Base-by-base conservation (phyloP, 2,797 vertebrate species). In the Ctenochaetus hawaiiensis region DNA sequence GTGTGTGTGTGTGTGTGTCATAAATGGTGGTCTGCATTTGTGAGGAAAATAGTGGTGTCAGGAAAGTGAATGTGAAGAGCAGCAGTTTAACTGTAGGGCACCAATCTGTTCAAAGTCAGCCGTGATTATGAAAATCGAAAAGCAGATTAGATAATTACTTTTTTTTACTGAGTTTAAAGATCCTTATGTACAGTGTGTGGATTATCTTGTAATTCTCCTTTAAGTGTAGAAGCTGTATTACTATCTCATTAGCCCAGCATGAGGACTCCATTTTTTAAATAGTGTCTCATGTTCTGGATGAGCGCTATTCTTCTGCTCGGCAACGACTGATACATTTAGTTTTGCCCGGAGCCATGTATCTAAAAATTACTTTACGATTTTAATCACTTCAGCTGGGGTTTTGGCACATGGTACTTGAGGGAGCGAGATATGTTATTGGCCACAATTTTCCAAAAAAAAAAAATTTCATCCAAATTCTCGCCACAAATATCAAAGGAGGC, bases 71-170 rank as follows among this genome's bases (percentile, higher is more conserved):
- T 4, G 56, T 52, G 59, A 64, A 75, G 61, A 72, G 61, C 52
- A 68, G 62, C 81, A 80, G 54, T 72, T 64, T 74, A 78, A 86
- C 67, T 80, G 67, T 26, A 41, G 80, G 43, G 37, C 37, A 51
- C 13, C 26, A 48, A 86, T 75, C 71, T 47, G 76, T 80, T 87
- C 49, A 79, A 65, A 74, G 59, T 78, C 70, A 62, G 34, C 62
- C 44, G 58, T 47, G 71, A 79, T 80, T 76, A 63, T 7, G 17
- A 76, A 85, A 81, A 30, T 30, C 26, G 71, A 17, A 67, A 78
- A 72, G 67, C 60, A 76, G 73, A 85, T 84, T 65, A 86, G 66
- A 89, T 81, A 80, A 85, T 66, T 45, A 56, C 63, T n/a, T n/a
- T n/a, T 89, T 77, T 34, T 45, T 49, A 39, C 13, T 1, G 52